Evolutionary conservation across 1,140 invertebrate species (phyloP).

Genomic region (Gonioctena quinquepunctata): DNA sequence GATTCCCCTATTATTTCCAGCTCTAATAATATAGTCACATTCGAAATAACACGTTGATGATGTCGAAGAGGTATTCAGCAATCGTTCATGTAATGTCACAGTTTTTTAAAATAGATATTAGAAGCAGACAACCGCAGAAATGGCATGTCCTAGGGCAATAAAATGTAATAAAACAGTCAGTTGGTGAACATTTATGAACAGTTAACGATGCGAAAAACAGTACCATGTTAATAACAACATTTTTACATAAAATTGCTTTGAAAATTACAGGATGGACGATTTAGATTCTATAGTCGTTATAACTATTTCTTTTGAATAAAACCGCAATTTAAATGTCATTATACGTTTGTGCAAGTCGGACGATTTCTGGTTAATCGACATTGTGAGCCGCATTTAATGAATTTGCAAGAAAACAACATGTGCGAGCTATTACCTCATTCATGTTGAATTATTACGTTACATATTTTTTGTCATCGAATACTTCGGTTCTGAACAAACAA

Average conservation of each 20-base stretch:
- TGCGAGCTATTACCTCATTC: not conserved
- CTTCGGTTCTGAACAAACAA: not conserved
- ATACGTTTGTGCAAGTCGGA: conserved; percentile 10
- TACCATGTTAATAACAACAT: conserved; percentile 34
- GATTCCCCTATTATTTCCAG: not conserved
- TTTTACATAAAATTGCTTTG: conserved; percentile 32
- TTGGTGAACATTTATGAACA: conserved; percentile 32
- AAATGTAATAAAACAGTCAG: conserved; percentile 24
- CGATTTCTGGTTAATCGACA: not conserved
- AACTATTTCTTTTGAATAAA: conserved; percentile 26
- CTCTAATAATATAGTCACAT: not conserved
- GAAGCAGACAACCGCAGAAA: conserved; percentile 11
- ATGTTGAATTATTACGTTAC: not conserved
- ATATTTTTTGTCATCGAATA: not conserved
- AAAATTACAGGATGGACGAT: conserved; percentile 34
- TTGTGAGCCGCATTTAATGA: conserved; percentile 19
- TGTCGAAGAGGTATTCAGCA: conserved; percentile 14
- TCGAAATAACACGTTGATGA: not conserved
- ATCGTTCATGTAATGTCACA: conserved; percentile 9
- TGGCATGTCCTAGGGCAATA: conserved; percentile 21
- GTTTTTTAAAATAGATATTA: not conserved
- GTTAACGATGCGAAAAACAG: conserved; percentile 40
- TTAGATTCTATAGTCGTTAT: conserved; percentile 21
- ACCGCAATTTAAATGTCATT: conserved; percentile 35
- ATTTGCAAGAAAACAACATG: conserved; percentile 11